Evolutionary conservation across 1,140 invertebrate species (phyloP).

Genomic region (Bombyx mandarina): DNA sequence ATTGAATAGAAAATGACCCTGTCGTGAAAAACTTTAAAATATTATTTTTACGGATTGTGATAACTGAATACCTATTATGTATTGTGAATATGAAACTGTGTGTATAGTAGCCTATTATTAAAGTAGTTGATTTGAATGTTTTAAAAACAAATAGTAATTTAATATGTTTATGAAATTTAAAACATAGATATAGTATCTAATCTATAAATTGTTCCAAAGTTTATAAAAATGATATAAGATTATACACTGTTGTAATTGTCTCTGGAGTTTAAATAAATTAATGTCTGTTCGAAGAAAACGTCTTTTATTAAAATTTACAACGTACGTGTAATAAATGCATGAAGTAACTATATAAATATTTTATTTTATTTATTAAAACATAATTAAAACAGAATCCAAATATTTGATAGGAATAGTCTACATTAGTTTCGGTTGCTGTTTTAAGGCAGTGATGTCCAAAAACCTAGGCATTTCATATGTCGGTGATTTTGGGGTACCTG

Average conservation of each 20-base stretch:
- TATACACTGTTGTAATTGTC: constrained; percentile 52
- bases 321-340: constrained; percentile 1
- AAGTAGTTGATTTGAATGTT: background rate
- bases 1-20: no score
- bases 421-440: constrained; percentile 76
- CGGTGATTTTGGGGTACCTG: constrained; percentile 10
- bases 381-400: no score
- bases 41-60: background rate
- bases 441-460: constrained; percentile 76
- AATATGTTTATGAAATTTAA: background rate
- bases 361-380: constrained; percentile 1
- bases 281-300: constrained; percentile 44
- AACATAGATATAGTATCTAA: background rate
- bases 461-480: constrained; percentile 69
- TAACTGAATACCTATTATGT: background rate
- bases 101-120: background rate
- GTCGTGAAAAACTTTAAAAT: no score
- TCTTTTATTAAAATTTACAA: constrained; percentile 30
- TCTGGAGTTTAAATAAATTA: constrained; percentile 64
- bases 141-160: constrained; percentile 1
- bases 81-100: background rate
- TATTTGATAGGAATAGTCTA: constrained; percentile 24
- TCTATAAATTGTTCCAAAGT: constrained; percentile 1
- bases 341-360: background rate
- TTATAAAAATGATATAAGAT: constrained; percentile 19